Conservation (phyloP, 2,113 vertebrate species). For the Lasiurus cinereus region DNA sequence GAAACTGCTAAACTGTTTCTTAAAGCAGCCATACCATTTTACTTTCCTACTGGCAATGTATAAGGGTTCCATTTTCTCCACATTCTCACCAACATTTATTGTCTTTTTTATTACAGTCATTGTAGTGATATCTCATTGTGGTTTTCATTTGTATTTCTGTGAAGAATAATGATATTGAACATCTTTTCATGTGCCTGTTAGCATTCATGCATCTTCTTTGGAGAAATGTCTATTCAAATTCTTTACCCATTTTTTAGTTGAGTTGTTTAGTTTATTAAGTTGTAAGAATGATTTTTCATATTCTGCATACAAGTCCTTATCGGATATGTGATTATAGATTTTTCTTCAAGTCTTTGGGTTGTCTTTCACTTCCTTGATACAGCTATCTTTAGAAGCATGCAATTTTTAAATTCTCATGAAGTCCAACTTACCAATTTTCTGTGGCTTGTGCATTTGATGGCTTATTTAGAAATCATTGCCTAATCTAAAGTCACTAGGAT, state of each 20-base stretch:
- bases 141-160: slow-evolving; percentile 33
- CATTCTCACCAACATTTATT: not conserved
- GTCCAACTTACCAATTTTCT: not conserved
- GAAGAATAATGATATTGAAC: not conserved
- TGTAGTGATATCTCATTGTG: not conserved
- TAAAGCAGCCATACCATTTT: not conserved
- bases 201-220: not conserved
- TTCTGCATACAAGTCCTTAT: not conserved
- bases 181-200: slow-evolving; percentile 22
- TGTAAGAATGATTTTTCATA: not conserved
- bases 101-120: not conserved
- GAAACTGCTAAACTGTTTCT: not conserved
- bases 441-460: not conserved
- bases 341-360: not conserved
- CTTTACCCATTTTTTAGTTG: not conserved
- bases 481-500: not conserved
- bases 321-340: not conserved
- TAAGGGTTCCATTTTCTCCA: not conserved
- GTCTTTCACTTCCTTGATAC: slow-evolving; percentile 12
- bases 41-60: not conserved
- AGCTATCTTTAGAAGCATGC: not conserved
- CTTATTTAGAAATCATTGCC: slow-evolving; percentile 20
- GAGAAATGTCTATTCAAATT: not conserved
- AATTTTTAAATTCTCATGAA: not conserved
- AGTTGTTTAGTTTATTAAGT: not conserved